Base-by-base conservation (phyloP, 1,140 invertebrate species). In the Heliconius melpomene region DNA sequence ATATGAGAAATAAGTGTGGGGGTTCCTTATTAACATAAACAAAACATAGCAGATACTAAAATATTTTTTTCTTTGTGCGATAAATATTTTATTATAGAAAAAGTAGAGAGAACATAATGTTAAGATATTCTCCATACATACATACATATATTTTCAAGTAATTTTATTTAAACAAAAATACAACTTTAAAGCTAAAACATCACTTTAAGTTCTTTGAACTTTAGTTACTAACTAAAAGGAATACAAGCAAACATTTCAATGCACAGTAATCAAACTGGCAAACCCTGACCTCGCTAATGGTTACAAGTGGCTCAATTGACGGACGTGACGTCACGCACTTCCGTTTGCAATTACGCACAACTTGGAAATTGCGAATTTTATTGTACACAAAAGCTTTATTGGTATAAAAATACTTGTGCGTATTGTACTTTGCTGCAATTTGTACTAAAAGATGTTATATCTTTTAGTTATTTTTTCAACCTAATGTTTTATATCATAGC, bases 321-420 rank as follows among this genome's bases (percentile, higher is more conserved):
- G 89, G 89, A 91, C 84, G 84, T 90, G 89, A 90, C 88, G 87
- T 90, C 89, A 87, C 84, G 83, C 86, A 85, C 87, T 90, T 89
- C 87, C 88, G 84, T 70, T 84, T 77, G 84, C 86, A 89, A 88
- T 89, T 89, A 83, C 82, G 79, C 77, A 81, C 83, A 75, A 80
- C 26, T 80, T 80, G 79, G 70, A 76, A 80, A 73, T 75, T 70
- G 70, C 74, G 32, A 75, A 77, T 71, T 77, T 50, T 70, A 70
- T 16, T 71, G 36, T 29, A 20, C 57, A 71, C 75, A 70, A 77
- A 77, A 77, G 57, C 75, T 70, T 70, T 70, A 70, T 70, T 77
- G 13, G 20, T 76, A n/a, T 50, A 70, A 40, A 77, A 66, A 66
- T 16, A 26, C 0, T 29, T 66, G 60, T 26, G 3, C 7, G 3